These are phyloP conservation scores for Halocaridina rubra DNA, from an alignment of 2,888 invertebrate species.

Conservation along the genomic window DNA sequence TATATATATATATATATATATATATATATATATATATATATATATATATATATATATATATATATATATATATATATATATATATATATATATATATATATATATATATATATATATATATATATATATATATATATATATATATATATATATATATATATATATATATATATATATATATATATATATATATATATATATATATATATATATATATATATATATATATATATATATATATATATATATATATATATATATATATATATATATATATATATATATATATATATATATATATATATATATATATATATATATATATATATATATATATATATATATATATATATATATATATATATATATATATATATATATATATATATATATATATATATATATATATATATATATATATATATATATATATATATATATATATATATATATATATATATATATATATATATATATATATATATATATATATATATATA, in stretches of 20 bases:
- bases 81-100: slow-evolving; percentile 24
- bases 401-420: slow-evolving; percentile 30
- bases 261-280: slow-evolving; percentile 16
- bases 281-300: slow-evolving; percentile 20
- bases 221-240: slow-evolving; percentile 8
- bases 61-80: slow-evolving; percentile 10
- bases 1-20: not conserved
- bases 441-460: slow-evolving; percentile 40
- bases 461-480: slow-evolving; percentile 25
- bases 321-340: not conserved
- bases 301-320: not conserved
- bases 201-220: slow-evolving; percentile 3
- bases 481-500: not conserved
- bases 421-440: slow-evolving; percentile 37
- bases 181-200: slow-evolving; percentile 19
- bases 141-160: slow-evolving; percentile 2
- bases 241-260: not conserved
- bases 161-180: slow-evolving; percentile 19
- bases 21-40: slow-evolving; percentile 25
- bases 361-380: slow-evolving; percentile 32
- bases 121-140: slow-evolving; percentile 1
- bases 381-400: slow-evolving; percentile 34
- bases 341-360: slow-evolving; percentile 36
- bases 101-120: slow-evolving; percentile 4
- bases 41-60: slow-evolving; percentile 33